These are phyloP conservation scores for Rhabdornis inornatus DNA, from an alignment of 2,113 vertebrate species.

Conservation along the genomic window DNA sequence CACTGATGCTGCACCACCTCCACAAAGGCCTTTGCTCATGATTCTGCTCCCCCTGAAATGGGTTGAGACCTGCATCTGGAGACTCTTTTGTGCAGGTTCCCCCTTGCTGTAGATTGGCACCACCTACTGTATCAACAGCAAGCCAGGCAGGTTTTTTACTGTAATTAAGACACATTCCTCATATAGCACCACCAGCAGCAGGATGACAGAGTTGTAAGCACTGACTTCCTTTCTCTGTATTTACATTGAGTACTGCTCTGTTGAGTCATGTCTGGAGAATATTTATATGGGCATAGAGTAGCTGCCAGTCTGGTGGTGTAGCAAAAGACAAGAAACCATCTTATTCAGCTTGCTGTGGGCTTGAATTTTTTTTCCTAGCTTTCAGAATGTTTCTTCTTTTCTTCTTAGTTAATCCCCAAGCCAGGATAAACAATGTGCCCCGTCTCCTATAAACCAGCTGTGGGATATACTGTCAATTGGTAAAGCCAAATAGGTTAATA, in stretches of 20 bases:
- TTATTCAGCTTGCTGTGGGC: not conserved
- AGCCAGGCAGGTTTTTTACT: not conserved
- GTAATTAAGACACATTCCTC: not conserved
- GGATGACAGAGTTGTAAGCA: not conserved
- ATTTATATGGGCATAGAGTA: not conserved
- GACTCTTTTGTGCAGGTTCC: not conserved
- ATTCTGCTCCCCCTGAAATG: not conserved
- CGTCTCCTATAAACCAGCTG: not conserved
- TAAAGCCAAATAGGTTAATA: not conserved
- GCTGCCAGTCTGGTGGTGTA: not conserved
- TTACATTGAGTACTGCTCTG: not conserved
- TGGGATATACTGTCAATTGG: not conserved
- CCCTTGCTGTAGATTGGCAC: not conserved
- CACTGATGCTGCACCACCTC: not conserved
- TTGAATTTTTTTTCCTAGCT: not conserved
- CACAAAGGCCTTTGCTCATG: rapidly evolving
- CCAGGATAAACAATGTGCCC: not conserved
- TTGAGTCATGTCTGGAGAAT: slow-evolving; percentile 30
- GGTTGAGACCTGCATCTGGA: not conserved
- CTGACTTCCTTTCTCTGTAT: not conserved
- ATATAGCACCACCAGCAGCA: not conserved
- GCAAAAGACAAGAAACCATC: not conserved
- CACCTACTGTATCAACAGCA: not conserved
- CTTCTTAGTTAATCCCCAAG: not conserved
- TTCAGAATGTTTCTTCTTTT: not conserved